These are phyloP conservation scores for Phoenoteleia sp. DNA, from an alignment of 2,888 invertebrate species.

Conservation along the genomic window DNA sequence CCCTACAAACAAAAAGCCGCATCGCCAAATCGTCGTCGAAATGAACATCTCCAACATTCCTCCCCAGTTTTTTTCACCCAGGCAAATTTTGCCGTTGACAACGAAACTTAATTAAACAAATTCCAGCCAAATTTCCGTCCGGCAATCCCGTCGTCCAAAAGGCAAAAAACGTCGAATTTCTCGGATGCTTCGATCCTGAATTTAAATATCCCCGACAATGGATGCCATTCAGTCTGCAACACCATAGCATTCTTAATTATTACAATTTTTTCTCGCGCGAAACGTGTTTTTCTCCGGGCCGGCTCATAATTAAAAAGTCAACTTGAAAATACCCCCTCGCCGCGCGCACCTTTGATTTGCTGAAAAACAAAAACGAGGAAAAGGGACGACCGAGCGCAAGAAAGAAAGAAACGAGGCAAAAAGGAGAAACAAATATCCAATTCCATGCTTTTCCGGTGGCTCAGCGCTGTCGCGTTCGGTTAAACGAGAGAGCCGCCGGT, in stretches of 20 bases:
- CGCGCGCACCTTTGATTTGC: constrained; percentile 21
- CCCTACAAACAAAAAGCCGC: too few relatives aligned
- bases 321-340: constrained; percentile 36
- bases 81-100: neutral
- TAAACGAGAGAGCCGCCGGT: constrained; percentile 49
- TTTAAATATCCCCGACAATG: constrained; percentile 55
- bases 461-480: constrained; percentile 47
- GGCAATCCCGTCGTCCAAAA: neutral
- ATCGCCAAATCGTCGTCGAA: too few relatives aligned
- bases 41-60: too few relatives aligned
- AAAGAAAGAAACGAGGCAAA: constrained; percentile 14
- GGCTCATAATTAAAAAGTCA: constrained; percentile 65
- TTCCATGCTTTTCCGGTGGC: constrained; percentile 61
- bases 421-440: constrained; percentile 51
- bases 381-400: neutral
- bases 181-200: constrained; percentile 16
- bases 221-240: constrained; percentile 34
- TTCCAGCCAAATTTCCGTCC: constrained; percentile 21
- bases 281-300: constrained; percentile 57
- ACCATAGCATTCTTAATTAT: constrained; percentile 47
- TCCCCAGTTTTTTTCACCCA: too few relatives aligned
- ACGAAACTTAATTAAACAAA: constrained; percentile 46
- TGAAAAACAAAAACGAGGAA: neutral
- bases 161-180: neutral
- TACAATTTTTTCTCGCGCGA: constrained; percentile 52